Conservation (phyloP, 2,113 vertebrate species). For the Dromiciops gliroides region DNA sequence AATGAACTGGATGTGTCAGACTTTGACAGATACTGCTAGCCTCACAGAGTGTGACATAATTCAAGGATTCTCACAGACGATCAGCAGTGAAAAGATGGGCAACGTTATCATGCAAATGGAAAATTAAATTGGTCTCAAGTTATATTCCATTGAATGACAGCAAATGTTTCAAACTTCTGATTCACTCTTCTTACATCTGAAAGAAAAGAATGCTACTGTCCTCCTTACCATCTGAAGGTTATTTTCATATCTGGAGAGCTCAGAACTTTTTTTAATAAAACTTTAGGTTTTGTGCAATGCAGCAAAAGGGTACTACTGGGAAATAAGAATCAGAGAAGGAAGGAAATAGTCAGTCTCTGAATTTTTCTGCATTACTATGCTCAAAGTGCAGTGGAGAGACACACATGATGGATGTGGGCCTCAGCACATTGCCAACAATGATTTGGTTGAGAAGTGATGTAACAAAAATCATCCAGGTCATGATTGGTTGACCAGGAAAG, state of each 20-base stretch:
- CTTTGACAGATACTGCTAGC: background rate
- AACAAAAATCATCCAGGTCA: background rate
- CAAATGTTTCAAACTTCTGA: conserved; percentile 33
- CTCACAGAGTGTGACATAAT: background rate
- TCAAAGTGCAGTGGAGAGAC: background rate
- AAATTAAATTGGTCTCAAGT: conserved; percentile 15
- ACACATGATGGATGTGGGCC: background rate
- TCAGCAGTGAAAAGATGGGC: background rate
- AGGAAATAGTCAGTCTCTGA: background rate
- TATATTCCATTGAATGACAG: conserved; percentile 36
- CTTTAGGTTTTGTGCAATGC: conserved; percentile 29
- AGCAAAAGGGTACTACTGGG: background rate
- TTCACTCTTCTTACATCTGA: conserved; percentile 13
- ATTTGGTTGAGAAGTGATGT: background rate
- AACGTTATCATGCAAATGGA: conserved; percentile 5
- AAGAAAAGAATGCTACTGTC: background rate
- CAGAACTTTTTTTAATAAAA: conserved; percentile 22
- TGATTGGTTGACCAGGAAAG: background rate
- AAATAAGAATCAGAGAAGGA: conserved; percentile 16
- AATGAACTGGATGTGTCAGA: background rate
- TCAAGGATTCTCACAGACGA: background rate
- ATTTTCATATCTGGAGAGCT: conserved; percentile 21
- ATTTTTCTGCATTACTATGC: background rate
- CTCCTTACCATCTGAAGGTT: background rate
- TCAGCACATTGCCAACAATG: background rate